Evolutionary conservation across 2,888 invertebrate genomes (phyloP), one percentile per base, ranked within the genome.

Genomic region (Phengaris alcon): DNA sequence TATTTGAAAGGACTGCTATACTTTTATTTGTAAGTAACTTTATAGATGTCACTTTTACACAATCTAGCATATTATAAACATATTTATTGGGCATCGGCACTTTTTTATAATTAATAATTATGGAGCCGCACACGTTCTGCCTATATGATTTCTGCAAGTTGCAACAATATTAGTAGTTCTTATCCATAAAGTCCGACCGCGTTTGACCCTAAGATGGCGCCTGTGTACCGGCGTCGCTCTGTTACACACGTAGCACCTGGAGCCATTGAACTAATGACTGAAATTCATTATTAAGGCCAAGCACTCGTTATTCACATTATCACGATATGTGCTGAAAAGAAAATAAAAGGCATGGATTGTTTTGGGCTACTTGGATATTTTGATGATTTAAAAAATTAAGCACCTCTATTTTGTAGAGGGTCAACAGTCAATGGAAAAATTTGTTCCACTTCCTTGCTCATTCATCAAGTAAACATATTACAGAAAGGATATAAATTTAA

Each of bases 201-300:
- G 15, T n/a, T 69, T 69, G n/a, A 69, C 46, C 44, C 48, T 46
- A 48, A 35, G 12, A 64, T 64, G 12, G 64, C 64, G 59, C 22
- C 8, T 59, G 22, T 59, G 64, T 22, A n/a, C 3, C 35, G 59
- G 68, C 46, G 15, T n/a, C 68, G 68, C 68, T 69, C 46, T 69
- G 9, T n/a, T 69, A 69, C 68, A 69, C 68, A 69, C 48, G 22
- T 9, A 59, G 15, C 46, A 69, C 68, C 68, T 70, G 72, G 72
- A 22, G 72, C 52, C n/a, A 72, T 72, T 70, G 70, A 70, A 70
- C 70, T 51, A 13, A n/a, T 51, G 15, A 52, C 70, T 70, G 70
- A 70, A 70, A 22, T 70, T 70, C 48, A 70, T 69, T 69, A 46
- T 70, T 70, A 70, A 70, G 69, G 48, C 69, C 51, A 69, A 69